A percentile compares a stretch with the other conserved stretches of the same genome.
Evolutionary conservation across 2,113 vertebrate species (phyloP).

Genomic region (Ramphastos sulfuratus): DNA sequence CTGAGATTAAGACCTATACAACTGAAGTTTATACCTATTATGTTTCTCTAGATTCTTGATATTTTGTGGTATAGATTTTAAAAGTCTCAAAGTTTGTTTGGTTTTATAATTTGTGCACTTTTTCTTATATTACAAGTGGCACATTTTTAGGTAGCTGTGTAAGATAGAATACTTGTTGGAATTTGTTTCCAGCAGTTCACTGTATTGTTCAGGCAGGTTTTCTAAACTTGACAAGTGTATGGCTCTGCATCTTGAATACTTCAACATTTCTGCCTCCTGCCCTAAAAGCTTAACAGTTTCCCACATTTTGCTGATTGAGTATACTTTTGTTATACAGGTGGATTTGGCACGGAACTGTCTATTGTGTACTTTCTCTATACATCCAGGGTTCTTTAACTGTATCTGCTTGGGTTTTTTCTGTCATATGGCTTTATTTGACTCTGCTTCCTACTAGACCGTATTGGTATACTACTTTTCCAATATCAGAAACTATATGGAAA

Average conservation of each 20-base stretch:
- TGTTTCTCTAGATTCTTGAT: not conserved
- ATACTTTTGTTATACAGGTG: not conserved
- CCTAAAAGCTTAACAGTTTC: not conserved
- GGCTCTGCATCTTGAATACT: not conserved
- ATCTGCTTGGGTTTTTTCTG: not conserved
- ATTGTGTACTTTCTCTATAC: not conserved
- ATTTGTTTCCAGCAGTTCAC: not conserved
- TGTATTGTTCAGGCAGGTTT: not conserved
- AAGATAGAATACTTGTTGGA: not conserved
- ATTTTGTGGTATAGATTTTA: conserved; percentile 9
- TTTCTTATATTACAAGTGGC: not conserved
- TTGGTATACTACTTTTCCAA: not conserved
- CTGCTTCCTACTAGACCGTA: not conserved
- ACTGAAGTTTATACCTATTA: not conserved
- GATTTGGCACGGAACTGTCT: not conserved
- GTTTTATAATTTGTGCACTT: conserved; percentile 41
- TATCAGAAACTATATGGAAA: not conserved
- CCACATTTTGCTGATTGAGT: not conserved
- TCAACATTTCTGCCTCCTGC: not conserved
- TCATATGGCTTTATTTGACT: conserved; percentile 17
- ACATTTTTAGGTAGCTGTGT: not conserved
- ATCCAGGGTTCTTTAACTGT: not conserved
- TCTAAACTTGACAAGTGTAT: not conserved
- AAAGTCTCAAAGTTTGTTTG: not conserved
- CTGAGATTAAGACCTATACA: not conserved